These are phyloP conservation scores for Schlechtendalia chinensis DNA, from an alignment of 1,140 invertebrate species.

Conservation along the genomic window DNA sequence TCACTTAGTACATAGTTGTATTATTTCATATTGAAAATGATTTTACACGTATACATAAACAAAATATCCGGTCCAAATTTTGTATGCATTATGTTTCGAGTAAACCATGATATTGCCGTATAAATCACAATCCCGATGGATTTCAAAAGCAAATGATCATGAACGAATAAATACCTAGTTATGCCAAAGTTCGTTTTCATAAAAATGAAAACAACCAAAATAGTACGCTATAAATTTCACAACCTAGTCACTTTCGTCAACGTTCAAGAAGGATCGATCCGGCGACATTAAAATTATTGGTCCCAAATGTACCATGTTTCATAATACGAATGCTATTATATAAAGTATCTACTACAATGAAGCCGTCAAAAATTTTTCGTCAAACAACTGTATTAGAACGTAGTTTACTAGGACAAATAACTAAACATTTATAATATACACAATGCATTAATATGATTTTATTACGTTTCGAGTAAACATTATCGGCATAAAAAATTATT, in stretches of 20 bases:
- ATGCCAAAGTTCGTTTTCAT: neutral
- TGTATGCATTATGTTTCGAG: no score
- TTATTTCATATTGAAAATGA: no score
- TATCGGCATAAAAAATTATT: no score
- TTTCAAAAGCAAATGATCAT: no score
- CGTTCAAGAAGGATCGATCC: slow-evolving; percentile 13
- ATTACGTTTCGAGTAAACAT: no score
- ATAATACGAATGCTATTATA: slow-evolving; percentile 28
- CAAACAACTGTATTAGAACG: neutral
- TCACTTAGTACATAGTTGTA: no score
- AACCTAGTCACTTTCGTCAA: slow-evolving; percentile 13
- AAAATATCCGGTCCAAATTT: no score
- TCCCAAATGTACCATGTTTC: slow-evolving; percentile 29
- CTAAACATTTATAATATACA: neutral
- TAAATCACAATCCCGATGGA: no score
- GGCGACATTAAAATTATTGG: slow-evolving; percentile 32
- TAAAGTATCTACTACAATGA: neutral
- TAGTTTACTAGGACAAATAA: neutral
- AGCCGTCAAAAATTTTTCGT: slow-evolving; percentile 14
- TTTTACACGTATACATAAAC: no score
- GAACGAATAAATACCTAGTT: no score
- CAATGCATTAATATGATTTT: no score
- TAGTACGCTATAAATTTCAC: neutral
- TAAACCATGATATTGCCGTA: no score
- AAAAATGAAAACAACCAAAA: neutral